Conservation (phyloP, 2,888 invertebrate genomes). For the Tyria jacobaeae region DNA sequence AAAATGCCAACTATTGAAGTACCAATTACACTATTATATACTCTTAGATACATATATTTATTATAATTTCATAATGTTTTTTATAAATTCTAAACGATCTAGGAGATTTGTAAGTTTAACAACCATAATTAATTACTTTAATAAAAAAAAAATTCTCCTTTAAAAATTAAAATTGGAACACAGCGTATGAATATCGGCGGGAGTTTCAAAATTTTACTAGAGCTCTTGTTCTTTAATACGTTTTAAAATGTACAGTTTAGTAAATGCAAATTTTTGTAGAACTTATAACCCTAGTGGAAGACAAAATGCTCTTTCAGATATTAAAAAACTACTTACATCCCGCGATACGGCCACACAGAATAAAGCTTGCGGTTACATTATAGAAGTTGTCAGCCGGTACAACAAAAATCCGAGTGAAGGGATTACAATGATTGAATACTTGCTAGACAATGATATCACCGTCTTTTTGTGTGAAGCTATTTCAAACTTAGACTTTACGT, state of each 20-base stretch:
- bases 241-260: conserved; percentile 66
- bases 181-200: conserved; percentile 5
- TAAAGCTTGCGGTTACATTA: conserved; percentile 76
- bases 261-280: conserved; percentile 73
- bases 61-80: no score
- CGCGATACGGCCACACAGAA: conserved; percentile 74
- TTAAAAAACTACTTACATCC: conserved; percentile 76
- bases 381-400: conserved; percentile 72
- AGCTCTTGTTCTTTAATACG: no score
- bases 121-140: no score
- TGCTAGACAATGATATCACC: conserved; percentile 77
- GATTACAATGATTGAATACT: conserved; percentile 68
- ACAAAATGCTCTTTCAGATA: conserved; percentile 76
- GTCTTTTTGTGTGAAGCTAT: conserved; percentile 81
- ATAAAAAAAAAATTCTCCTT: not conserved
- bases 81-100: no score
- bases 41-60: no score
- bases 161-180: conserved; percentile 8
- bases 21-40: no score
- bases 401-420: conserved; percentile 66
- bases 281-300: conserved; percentile 76
- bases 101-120: no score
- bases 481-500: conserved; percentile 74
- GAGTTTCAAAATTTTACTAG: conserved; percentile 6
- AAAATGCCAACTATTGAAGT: no score